Evolutionary conservation across 1,140 invertebrate species (phyloP).

Genomic region (Diuraphis noxia): DNA sequence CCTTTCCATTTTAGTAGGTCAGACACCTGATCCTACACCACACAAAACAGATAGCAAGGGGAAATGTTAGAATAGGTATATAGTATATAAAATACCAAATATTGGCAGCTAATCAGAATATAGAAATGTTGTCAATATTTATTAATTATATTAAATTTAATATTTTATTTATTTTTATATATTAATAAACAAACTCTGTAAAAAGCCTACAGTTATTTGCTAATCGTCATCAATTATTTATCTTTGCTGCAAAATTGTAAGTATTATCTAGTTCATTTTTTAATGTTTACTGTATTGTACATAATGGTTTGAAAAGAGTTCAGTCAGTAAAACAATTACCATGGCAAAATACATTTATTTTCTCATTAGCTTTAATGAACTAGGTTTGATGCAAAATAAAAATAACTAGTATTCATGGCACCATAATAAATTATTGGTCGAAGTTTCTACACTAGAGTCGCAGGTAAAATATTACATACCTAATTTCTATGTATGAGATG

Average conservation of each 20-base stretch:
- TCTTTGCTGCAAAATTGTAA: not conserved
- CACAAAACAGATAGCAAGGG: slow-evolving; percentile 42
- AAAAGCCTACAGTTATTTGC: not conserved
- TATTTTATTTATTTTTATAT: not conserved
- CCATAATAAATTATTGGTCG: too few species aligned
- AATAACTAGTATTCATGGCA: not conserved
- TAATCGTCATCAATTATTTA: not conserved
- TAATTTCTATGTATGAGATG: too few species aligned
- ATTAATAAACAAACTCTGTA: not conserved
- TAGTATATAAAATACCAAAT: slow-evolving; percentile 1
- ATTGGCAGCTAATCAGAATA: not conserved
- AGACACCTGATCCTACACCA: slow-evolving; percentile 49
- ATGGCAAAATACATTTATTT: not conserved
- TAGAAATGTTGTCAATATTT: not conserved
- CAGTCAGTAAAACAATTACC: too few species aligned
- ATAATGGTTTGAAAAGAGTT: not conserved
- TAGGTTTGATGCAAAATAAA: not conserved
- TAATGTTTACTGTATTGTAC: not conserved
- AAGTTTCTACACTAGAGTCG: too few species aligned
- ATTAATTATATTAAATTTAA: not conserved
- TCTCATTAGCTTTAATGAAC: not conserved
- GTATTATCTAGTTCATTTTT: not conserved
- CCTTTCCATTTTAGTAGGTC: slow-evolving; percentile 50
- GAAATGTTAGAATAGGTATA: slow-evolving; percentile 37
- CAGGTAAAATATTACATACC: too few species aligned